Conservation (phyloP, 2,113 vertebrate genomes). For the Cebidichthys violaceus region DNA sequence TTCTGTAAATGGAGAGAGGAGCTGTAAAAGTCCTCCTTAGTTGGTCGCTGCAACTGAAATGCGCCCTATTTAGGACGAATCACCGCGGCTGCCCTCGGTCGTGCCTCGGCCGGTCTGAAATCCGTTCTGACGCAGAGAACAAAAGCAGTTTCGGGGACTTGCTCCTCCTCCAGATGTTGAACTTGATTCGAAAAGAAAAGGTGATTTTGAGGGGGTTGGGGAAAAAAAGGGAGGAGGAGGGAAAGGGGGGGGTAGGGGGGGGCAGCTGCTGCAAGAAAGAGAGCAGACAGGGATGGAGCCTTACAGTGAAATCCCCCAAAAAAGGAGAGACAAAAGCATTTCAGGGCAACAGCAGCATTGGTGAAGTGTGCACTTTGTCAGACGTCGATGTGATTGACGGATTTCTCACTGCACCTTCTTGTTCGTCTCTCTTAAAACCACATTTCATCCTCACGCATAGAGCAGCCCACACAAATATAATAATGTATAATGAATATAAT, state of each 20-base stretch:
- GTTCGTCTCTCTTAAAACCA: conserved; percentile 55
- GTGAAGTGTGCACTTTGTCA: conserved; percentile 58
- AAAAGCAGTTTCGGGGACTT: conserved; percentile 64
- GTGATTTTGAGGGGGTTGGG: conserved; percentile 46
- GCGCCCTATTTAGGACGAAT: conserved; percentile 59
- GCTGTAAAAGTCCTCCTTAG: conserved; percentile 30
- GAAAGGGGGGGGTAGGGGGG: accelerated
- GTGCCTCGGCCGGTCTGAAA: conserved; percentile 32
- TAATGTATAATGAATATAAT: neutral
- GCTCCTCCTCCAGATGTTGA: conserved; percentile 76
- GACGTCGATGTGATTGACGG: conserved; percentile 40
- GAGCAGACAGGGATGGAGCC: conserved; percentile 47
- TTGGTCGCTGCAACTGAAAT: conserved; percentile 31
- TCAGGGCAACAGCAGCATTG: conserved; percentile 12
- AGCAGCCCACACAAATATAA: neutral
- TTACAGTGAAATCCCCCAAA: conserved; percentile 36
- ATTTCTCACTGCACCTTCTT: conserved; percentile 36
- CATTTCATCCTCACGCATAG: conserved; percentile 3
- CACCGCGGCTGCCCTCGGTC: conserved; percentile 48
- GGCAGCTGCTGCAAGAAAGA: conserved; percentile 55
- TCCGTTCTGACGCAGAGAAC: conserved; percentile 63
- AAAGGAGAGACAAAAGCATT: conserved; percentile 66
- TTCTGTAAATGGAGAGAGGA: conserved; percentile 24
- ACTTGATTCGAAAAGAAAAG: conserved; percentile 79
- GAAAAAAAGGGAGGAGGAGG: neutral